Evolutionary conservation across 2,797 vertebrate genomes (phyloP), one percentile per base, ranked within the genome.

Genomic region (Podarcis siculus): DNA sequence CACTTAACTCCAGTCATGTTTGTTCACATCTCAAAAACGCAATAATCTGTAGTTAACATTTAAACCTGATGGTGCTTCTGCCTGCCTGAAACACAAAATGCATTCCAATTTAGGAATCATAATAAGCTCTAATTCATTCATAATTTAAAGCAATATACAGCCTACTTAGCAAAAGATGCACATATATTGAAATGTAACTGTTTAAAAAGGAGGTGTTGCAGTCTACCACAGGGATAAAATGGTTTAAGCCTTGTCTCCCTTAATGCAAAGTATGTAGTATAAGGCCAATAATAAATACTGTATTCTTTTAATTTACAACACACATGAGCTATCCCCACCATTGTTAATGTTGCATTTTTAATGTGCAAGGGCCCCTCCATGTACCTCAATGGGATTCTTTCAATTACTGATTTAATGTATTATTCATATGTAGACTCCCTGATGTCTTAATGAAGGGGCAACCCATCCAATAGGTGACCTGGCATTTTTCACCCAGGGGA

Each of bases 391-490:
- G 90, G 55, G 64, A 83, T 90, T 86, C 87, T 83, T 94, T 89
- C 1, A 94, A 94, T 95, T 94, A 92, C 67, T 71, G 76, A 88
- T 91, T 72, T n/a, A 89, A 86, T 94, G 75, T 84, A 66, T 93
- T 93, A 93, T 94, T 94, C 91, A 93, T 91, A 76, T 82, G 82
- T 49, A 58, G 21, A n/a, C 91, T 94, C 85, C 90, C 88, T 86
- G 82, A 79, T 88, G 89, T 86, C 82, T 93, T 72, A 87, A 90
- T 92, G 66, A 1, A 55, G 82, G 73, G 87, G 77, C 73, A 92
- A 91, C 86, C 64, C 87, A 82, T 89, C 64, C 88, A 19, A 0
- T 78, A 83, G 82, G 90, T 92, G 85, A 84, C 0, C 76, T 0
- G 0, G 30, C 27, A 79, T 91, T 23, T 64, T 82, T 79, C 2